These are phyloP conservation scores for Xylota segnis DNA, from an alignment of 2,888 invertebrate species.

Conservation along the genomic window DNA sequence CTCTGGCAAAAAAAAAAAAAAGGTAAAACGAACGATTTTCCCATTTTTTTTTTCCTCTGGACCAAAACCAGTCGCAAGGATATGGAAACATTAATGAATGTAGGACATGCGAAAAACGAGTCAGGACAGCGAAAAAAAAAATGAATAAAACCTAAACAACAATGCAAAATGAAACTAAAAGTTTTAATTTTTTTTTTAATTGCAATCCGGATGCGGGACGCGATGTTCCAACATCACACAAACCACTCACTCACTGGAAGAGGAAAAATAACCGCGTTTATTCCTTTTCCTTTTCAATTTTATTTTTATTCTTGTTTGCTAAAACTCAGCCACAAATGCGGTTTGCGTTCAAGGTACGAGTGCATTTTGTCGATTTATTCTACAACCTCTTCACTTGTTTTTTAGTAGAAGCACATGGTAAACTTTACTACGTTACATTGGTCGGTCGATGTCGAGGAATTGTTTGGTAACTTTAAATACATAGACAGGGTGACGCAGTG, in stretches of 20 bases:
- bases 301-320: slow-evolving; percentile 3
- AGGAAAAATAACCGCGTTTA: not conserved
- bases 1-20: not conserved
- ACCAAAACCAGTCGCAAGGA: slow-evolving; percentile 19
- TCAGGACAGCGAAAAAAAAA: not conserved
- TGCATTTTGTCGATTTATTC: slow-evolving; percentile 35
- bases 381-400: slow-evolving; percentile 2
- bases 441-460: not conserved
- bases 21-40: slow-evolving; percentile 16
- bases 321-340: slow-evolving; percentile 44
- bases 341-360: slow-evolving; percentile 33
- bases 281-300: not conserved
- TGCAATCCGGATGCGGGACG: slow-evolving; percentile 17
- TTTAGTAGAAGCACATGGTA: slow-evolving; percentile 5
- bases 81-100: slow-evolving; percentile 43
- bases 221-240: slow-evolving; percentile 19
- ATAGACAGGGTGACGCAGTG: not conserved
- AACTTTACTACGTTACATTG: not conserved
- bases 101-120: slow-evolving; percentile 25
- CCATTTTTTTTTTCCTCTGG: not conserved
- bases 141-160: slow-evolving; percentile 29
- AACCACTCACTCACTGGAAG: slow-evolving; percentile 4
- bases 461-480: not conserved
- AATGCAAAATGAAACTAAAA: slow-evolving; percentile 50
- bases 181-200: slow-evolving; percentile 35